Evolutionary conservation across 2,113 vertebrate species (phyloP).

Genomic region (Serinus canaria): DNA sequence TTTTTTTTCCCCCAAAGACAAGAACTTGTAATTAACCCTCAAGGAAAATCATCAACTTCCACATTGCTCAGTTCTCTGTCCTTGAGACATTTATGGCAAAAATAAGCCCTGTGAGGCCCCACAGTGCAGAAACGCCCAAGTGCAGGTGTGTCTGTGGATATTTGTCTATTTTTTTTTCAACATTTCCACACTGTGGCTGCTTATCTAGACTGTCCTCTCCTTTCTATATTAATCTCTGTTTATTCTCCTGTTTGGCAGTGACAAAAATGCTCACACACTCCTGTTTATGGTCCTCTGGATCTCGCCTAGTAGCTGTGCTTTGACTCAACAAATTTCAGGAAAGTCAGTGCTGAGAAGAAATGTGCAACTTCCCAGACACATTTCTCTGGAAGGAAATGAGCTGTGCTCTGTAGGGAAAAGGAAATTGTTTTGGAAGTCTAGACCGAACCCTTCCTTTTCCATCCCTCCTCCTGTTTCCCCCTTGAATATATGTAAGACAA

Average conservation of each 20-base stretch:
- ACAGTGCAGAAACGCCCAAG: slow-evolving; percentile 4
- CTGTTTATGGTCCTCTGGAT: background rate
- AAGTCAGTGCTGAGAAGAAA: slow-evolving; percentile 23
- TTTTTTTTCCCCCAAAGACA: background rate
- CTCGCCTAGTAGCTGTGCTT: slow-evolving; percentile 12
- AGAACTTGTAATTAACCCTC: background rate
- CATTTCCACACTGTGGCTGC: background rate
- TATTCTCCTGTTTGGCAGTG: background rate
- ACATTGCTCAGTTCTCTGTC: background rate
- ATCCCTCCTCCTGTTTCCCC: slow-evolving; percentile 7
- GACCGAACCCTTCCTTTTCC: slow-evolving; percentile 53
- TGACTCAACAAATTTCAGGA: slow-evolving; percentile 45
- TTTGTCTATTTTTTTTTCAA: slow-evolving; percentile 22
- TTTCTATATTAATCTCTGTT: background rate
- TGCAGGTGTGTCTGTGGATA: slow-evolving; percentile 13
- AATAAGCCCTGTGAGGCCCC: slow-evolving; percentile 10
- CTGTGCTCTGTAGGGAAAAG: slow-evolving; percentile 51
- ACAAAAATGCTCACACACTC: background rate
- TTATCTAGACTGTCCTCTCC: slow-evolving; percentile 3
- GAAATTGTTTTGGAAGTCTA: slow-evolving; percentile 62
- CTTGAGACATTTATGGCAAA: slow-evolving; percentile 6
- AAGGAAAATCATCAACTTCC: slow-evolving; percentile 21
- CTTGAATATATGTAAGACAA: slow-evolving; percentile 27
- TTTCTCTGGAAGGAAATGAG: slow-evolving; percentile 53
- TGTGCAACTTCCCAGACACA: background rate